Evolutionary conservation across 1,140 invertebrate species (phyloP), one percentile per base, ranked within the genome.

Genomic region (Polypedilum pembai): DNA sequence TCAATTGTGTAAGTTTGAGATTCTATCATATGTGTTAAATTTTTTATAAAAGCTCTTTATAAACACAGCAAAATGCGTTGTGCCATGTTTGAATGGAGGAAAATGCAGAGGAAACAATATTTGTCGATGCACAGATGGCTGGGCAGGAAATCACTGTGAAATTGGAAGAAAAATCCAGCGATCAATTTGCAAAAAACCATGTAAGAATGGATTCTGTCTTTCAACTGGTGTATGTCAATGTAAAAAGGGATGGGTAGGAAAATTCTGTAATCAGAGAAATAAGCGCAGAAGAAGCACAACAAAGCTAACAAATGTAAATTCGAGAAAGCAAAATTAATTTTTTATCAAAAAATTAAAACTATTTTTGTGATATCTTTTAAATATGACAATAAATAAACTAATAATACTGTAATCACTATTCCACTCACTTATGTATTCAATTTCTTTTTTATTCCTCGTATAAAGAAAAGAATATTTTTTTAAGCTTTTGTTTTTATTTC

Each of bases 61-160:
- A 77, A 18, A 82, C 83, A 20, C 79, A 94, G 93, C 92, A 21
- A 94, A 94, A 83, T 95, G 93, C 80, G 90, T 94, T 66, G 92
- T 95, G 78, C 92, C 93, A 1, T 95, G 93, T 79, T 82, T 93
- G 75, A 94, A 94, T 80, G 91, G 91, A 7, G 93, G 93, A 0
- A 88, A 89, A 74, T 95, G 93, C 79, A 89, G 90, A 79, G 93
- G 91, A 5, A 90, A 91, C 69, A 95, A 95, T 83, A 88, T 92
- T 80, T 95, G 93, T 80, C 86, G 91, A 76, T 94, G 93, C 82
- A 89, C 88, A 3, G 83, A 84, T 33, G 92, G 92, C 18, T 90
- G 91, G 76, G 86, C 87, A 75, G 93, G 93, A 15, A 87, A 94
- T 83, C 92, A 94, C 83, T 94, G 93, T 81, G 92, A 95, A 84